Conservation (phyloP, 2,888 invertebrate species). For the Epistrophella euchroma region DNA sequence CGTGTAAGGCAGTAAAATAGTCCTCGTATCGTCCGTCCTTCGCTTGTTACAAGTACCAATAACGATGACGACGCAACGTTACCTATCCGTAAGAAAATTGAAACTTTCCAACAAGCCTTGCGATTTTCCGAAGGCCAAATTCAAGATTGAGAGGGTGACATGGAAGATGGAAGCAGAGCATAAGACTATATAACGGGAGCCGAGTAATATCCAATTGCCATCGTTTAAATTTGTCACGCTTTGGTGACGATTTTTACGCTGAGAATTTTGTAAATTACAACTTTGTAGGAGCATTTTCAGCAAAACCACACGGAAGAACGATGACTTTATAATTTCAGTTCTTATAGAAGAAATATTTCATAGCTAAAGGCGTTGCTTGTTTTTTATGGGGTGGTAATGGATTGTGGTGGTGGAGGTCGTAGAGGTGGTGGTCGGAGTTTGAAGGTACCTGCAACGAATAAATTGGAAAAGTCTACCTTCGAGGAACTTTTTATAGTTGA, state of each 20-base stretch:
- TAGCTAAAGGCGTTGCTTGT: constrained; percentile 37
- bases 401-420: constrained; percentile 1
- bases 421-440: constrained; percentile 17
- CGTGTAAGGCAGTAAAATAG: constrained; percentile 50
- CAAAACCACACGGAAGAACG: constrained; percentile 48
- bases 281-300: constrained; percentile 35
- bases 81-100: constrained; percentile 47
- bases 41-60: constrained; percentile 35
- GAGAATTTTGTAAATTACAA: constrained; percentile 65
- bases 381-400: not conserved
- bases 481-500: not conserved
- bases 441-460: constrained; percentile 28
- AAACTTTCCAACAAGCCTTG: constrained; percentile 49
- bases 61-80: constrained; percentile 1
- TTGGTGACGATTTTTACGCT: constrained; percentile 60
- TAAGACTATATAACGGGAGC: not conserved
- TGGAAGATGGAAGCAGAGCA: not conserved
- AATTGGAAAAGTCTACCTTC: constrained; percentile 37
- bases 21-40: constrained; percentile 19
- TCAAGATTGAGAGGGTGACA: constrained; percentile 27
- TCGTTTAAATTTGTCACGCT: constrained; percentile 75
- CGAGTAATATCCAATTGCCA: constrained; percentile 66
- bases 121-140: constrained; percentile 28
- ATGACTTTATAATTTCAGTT: constrained; percentile 56
- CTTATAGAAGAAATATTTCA: constrained; percentile 20